Base-by-base conservation (phyloP, 2,113 vertebrate species). In the Blennius ocellaris region DNA sequence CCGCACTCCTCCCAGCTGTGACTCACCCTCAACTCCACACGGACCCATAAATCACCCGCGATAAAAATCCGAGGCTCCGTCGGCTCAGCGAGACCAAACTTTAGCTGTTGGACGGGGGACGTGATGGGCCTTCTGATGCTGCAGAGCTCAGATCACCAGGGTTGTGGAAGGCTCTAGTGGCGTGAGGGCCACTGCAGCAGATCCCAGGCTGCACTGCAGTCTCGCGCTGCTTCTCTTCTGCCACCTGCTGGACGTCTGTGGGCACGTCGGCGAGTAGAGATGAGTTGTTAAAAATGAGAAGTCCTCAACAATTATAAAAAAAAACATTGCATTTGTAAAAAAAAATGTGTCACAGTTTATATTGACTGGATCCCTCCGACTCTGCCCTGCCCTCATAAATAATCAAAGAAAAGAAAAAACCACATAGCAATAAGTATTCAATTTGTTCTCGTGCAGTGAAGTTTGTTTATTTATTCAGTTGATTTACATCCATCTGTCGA, bases 41-140 rank as follows among this genome's bases (percentile, higher is more conserved):
- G 11, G 12, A 8, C 6, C 15, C 67, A 61, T 82, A 64, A 73
- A 77, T 82, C 82, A 72, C 6, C 60, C 6, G 0, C 52, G 79
- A 81, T 81, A 81, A 59, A 59, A 78, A 81, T 86, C 84, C 53
- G 58, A 59, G 38, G 47, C 38, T 70, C 68, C 63, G 72, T 84
- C 80, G 62, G 68, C 69, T 82, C 66, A 15, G 41, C 2, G 65
- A 76, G 78, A 78, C 54, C 49, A 53, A 90, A 89, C 82, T 90
- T 82, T 78, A 60, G 66, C 61, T 82, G 80, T 74, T 44, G 50
- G 82, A 63, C 2, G 1, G 57, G 57, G 45, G 78, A 90, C 89
- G 89, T 90, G 90, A 92, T 17, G 65, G 73, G 89, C 54, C 58
- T 89, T 49, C 85, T 87, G 79, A 92, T 88, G 83, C 52, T 50